Evolutionary conservation across 2,888 invertebrate species (phyloP).

Genomic region (Temnothorax unifasciatus): DNA sequence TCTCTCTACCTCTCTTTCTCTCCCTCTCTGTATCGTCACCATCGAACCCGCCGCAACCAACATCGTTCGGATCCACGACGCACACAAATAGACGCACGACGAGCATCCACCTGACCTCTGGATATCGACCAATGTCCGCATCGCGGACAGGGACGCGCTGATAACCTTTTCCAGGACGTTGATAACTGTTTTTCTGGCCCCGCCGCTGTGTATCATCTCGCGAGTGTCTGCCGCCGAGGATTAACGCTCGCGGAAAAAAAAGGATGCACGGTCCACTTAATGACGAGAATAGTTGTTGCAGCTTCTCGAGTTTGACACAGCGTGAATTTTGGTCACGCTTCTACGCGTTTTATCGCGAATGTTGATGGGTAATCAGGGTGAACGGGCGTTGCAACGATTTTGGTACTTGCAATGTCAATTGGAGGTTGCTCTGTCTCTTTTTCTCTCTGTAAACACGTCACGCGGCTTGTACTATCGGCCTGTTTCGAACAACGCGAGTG

Average conservation of each 20-base stretch:
- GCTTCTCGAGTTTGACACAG: slow-evolving; percentile 1
- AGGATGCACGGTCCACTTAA: background rate
- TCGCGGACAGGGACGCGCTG: slow-evolving; percentile 25
- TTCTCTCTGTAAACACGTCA: slow-evolving; percentile 10
- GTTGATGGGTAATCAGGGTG: slow-evolving; percentile 33
- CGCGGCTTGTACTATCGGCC: background rate
- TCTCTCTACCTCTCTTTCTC: background rate
- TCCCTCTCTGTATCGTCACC: slow-evolving; percentile 47
- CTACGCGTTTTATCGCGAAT: slow-evolving; percentile 19
- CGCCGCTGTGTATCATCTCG: slow-evolving; percentile 59
- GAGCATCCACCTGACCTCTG: slow-evolving; percentile 58
- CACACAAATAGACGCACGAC: slow-evolving; percentile 22
- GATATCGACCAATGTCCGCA: slow-evolving; percentile 62
- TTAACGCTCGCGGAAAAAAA: slow-evolving; percentile 1
- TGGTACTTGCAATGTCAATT: slow-evolving; percentile 24
- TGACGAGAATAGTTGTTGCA: slow-evolving; percentile 9
- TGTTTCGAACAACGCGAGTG: slow-evolving; percentile 13
- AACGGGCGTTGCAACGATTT: slow-evolving; percentile 27
- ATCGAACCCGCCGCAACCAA: slow-evolving; percentile 42
- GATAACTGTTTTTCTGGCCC: background rate
- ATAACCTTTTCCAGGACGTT: slow-evolving; percentile 63
- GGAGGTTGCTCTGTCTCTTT: slow-evolving; percentile 16
- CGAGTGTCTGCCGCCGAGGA: slow-evolving; percentile 3
- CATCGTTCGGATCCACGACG: slow-evolving; percentile 25
- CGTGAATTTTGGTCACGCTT: slow-evolving; percentile 40